phyloP scores from a whole-genome alignment of 2,797 vertebrate genomes.

The Miichthys miiuy region DNA sequence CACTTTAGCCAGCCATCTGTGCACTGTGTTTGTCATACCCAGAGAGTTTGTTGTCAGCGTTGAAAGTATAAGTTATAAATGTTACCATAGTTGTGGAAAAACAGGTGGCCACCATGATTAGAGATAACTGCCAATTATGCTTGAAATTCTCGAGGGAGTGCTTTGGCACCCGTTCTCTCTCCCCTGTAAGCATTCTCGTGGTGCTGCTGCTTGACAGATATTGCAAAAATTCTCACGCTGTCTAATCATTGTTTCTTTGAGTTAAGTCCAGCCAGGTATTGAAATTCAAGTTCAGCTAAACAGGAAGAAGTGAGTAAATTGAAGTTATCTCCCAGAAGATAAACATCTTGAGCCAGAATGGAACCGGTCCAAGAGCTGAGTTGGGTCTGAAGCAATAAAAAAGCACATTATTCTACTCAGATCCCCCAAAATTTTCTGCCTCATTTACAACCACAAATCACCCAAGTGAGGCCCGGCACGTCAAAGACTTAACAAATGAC shows the following conservation, averaged over 20 bases:
- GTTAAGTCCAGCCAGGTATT: constrained; percentile 36
- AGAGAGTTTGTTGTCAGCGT: constrained; percentile 60
- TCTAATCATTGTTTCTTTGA: constrained; percentile 48
- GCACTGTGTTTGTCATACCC: constrained; percentile 58
- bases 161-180: constrained; percentile 60
- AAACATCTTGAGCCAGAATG: constrained; percentile 44
- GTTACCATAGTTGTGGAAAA: constrained; percentile 66
- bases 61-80: constrained; percentile 75
- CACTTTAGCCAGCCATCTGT: constrained; percentile 74
- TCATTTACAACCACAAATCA: constrained; percentile 62
- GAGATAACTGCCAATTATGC: constrained; percentile 78
- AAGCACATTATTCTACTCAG: constrained; percentile 4
- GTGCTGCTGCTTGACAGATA: constrained; percentile 49
- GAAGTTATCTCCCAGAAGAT: constrained; percentile 45
- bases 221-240: constrained; percentile 51
- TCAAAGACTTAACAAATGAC: constrained; percentile 48
- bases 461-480: constrained; percentile 39
- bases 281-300: constrained; percentile 40
- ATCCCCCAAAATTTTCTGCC: constrained; percentile 36
- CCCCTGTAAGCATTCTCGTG: constrained; percentile 41
- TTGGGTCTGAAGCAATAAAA: constrained; percentile 45
- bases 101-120: constrained; percentile 82
- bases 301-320: constrained; percentile 38
- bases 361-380: constrained; percentile 34
- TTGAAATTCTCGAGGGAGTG: constrained; percentile 68